A percentile compares a stretch with the other conserved stretches of the same genome.
These are phyloP conservation scores for Carterocephalus palaemon DNA, from an alignment of 2,888 invertebrate genomes.

Conservation along the genomic window DNA sequence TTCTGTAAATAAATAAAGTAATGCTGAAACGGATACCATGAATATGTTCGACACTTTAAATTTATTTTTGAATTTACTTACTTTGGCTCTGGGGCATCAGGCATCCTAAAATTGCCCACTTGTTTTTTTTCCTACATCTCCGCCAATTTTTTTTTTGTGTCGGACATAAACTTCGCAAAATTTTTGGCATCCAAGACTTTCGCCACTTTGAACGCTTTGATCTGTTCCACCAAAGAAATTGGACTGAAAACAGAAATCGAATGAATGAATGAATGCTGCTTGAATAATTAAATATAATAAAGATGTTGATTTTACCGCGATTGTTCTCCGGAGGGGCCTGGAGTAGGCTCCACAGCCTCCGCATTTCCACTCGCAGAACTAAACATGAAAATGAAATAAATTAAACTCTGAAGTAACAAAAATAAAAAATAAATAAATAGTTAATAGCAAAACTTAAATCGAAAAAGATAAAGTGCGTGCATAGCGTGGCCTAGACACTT, in stretches of 20 bases:
- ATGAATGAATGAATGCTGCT: slow-evolving; percentile 16
- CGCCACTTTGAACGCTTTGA: slow-evolving; percentile 9
- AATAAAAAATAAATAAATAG: slow-evolving; percentile 7
- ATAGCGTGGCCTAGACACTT: slow-evolving; percentile 7
- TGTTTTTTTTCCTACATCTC: slow-evolving; percentile 5
- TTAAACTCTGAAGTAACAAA: slow-evolving; percentile 5
- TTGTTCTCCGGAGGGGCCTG: slow-evolving; percentile 1
- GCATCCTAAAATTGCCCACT: slow-evolving; percentile 20
- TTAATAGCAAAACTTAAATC: slow-evolving; percentile 1
- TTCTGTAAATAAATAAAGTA: slow-evolving; percentile 25
- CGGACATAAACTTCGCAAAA: background rate
- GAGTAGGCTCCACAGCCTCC: slow-evolving; percentile 12
- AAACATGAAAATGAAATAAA: slow-evolving; percentile 5
- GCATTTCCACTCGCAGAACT: slow-evolving; percentile 7
- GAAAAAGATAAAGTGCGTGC: slow-evolving; percentile 3
- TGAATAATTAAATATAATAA: slow-evolving; percentile 1
- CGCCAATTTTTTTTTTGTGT: slow-evolving; percentile 1
- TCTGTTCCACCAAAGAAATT: slow-evolving; percentile 16
- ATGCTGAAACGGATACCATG: slow-evolving; percentile 12
- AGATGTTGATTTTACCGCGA: slow-evolving; percentile 8
- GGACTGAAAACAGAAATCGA: slow-evolving; percentile 19
- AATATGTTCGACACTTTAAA: too few relatives aligned
- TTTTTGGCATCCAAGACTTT: slow-evolving; percentile 4
- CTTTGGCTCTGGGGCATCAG: slow-evolving; percentile 12
- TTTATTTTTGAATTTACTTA: slow-evolving; percentile 20